Evolutionary conservation across 2,888 invertebrate species (phyloP).

Genomic region (Criorhina ranunculi): DNA sequence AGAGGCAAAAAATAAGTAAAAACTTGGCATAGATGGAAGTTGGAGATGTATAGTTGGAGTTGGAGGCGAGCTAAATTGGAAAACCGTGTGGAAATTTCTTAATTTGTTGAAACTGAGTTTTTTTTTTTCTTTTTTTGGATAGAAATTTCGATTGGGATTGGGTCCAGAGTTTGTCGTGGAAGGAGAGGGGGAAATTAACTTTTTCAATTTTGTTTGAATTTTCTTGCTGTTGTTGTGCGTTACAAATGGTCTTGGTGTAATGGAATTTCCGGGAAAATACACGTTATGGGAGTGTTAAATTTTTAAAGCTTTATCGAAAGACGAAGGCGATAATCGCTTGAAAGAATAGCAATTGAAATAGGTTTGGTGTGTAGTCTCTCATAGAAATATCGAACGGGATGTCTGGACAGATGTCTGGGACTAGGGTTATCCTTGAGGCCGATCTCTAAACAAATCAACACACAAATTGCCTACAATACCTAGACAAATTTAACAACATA

Average conservation of each 20-base stretch:
- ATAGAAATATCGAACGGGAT: too few relatives aligned
- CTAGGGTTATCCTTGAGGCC: too few relatives aligned
- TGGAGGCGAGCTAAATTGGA: conserved; percentile 62
- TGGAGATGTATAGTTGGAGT: conserved; percentile 7
- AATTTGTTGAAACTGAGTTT: conserved; percentile 69
- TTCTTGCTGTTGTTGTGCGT: neutral
- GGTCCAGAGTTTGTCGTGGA: neutral
- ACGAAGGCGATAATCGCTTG: neutral
- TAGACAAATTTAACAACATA: too few relatives aligned
- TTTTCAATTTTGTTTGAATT: conserved; percentile 16
- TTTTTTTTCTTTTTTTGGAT: conserved; percentile 1
- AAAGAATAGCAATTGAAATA: neutral
- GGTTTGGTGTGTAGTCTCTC: neutral
- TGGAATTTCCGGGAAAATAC: neutral
- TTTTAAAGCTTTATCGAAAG: conserved; percentile 6
- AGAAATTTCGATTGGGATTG: conserved; percentile 7
- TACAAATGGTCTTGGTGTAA: neutral
- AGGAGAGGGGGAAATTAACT: conserved; percentile 19
- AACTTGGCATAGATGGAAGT: conserved; percentile 50
- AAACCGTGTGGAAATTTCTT: conserved; percentile 75
- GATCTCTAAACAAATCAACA: too few relatives aligned
- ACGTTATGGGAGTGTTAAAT: neutral
- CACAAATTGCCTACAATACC: too few relatives aligned
- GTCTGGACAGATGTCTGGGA: neutral
- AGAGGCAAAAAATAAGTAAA: neutral